Evolutionary conservation across 1,140 invertebrate genomes (phyloP).

Genomic region (Drosophila sproati): DNA sequence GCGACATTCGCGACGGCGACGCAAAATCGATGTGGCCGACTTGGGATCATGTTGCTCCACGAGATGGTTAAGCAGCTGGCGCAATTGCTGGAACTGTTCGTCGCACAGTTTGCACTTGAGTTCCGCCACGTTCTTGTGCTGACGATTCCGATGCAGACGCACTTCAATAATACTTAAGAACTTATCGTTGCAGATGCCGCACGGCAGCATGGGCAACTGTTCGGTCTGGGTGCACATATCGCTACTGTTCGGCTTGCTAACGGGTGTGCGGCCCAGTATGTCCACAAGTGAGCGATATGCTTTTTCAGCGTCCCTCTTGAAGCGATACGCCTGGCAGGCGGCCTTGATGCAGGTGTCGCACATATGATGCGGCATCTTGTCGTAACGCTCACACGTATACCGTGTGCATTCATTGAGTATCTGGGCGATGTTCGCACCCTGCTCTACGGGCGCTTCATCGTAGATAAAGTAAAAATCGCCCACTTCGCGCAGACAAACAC

Average conservation of each 20-base stretch:
- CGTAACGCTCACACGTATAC: slow-evolving; percentile 63
- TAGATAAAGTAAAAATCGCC: slow-evolving; percentile 70
- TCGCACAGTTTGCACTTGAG: slow-evolving; percentile 69
- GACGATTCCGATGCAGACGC: slow-evolving; percentile 62
- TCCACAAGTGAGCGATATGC: slow-evolving; percentile 66
- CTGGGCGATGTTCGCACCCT: slow-evolving; percentile 63
- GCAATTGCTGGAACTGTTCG: slow-evolving; percentile 56
- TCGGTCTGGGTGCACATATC: slow-evolving; percentile 77
- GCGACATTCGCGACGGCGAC: slow-evolving; percentile 47
- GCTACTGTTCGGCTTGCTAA: slow-evolving; percentile 21
- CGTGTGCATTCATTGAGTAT: slow-evolving; percentile 75
- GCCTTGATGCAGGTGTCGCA: slow-evolving; percentile 63
- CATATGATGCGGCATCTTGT: slow-evolving; percentile 70
- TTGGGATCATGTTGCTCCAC: slow-evolving; percentile 56
- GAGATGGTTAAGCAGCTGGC: slow-evolving; percentile 66
- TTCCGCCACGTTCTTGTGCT: slow-evolving; percentile 38
- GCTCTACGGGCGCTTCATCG: slow-evolving; percentile 63
- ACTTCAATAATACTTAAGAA: slow-evolving; percentile 66
- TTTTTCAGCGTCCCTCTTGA: slow-evolving; percentile 68
- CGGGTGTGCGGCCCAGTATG: slow-evolving; percentile 47
- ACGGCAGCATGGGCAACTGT: slow-evolving; percentile 60
- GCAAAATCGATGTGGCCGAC: slow-evolving; percentile 2
- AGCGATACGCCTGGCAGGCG: slow-evolving; percentile 71
- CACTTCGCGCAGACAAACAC: slow-evolving; percentile 69
- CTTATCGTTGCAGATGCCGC: slow-evolving; percentile 71